Conservation (phyloP, 2,797 vertebrate genomes). For the Euphonia xanthogaster region DNA sequence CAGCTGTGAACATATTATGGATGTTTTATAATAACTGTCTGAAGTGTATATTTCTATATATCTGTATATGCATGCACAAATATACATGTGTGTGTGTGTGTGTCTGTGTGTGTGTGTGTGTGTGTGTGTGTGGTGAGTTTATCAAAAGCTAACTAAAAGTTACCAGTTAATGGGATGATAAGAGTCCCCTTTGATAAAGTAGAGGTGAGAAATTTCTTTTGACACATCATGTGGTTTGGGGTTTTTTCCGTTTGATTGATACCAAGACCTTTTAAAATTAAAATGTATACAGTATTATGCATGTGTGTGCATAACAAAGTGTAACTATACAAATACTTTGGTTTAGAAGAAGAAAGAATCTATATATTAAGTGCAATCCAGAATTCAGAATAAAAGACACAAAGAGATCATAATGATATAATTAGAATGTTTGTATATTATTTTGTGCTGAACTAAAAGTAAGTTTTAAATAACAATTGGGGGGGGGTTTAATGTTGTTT, state of each 20-base stretch:
- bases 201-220: not conserved
- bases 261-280: not conserved
- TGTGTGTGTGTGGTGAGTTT: not conserved
- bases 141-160: not conserved
- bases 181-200: not conserved
- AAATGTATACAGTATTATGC: not conserved
- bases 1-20: not conserved
- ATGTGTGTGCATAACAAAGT: not conserved
- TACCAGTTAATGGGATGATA: not conserved
- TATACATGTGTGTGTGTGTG: rapidly evolving
- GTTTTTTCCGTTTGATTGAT: not conserved
- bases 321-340: not conserved
- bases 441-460: not conserved
- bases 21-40: not conserved
- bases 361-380: not conserved
- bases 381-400: not conserved
- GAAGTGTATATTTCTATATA: not conserved
- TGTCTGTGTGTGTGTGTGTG: no score
- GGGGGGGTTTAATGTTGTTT: rapidly evolving
- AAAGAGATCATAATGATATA: not conserved
- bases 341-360: not conserved
- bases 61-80: not conserved
- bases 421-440: not conserved
- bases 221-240: rapidly evolving
- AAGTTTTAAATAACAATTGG: not conserved